Evolutionary conservation across 1,140 invertebrate species (phyloP).

Genomic region (Tribolium castaneum): DNA sequence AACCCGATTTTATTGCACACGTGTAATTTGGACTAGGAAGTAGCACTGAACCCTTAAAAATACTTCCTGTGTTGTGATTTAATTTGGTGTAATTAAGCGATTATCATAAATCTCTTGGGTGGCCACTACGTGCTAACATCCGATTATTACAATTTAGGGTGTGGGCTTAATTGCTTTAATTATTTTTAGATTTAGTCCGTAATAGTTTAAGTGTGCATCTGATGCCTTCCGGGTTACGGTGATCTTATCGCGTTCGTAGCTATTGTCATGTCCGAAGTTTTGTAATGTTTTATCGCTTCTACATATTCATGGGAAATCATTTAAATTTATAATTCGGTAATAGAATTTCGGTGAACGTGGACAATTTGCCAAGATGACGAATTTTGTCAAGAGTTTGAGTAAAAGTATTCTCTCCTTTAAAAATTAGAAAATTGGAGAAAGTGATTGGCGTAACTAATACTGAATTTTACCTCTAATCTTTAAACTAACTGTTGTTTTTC

Average conservation of each 20-base stretch:
- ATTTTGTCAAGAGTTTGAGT: neutral
- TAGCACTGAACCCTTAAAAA: conserved; percentile 5
- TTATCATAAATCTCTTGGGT: conserved; percentile 19
- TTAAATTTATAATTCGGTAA: conserved; percentile 16
- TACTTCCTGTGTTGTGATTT: conserved; percentile 17
- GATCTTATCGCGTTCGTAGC: neutral
- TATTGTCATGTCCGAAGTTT: neutral
- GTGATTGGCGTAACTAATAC: neutral
- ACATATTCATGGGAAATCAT: conserved; percentile 4
- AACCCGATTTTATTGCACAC: conserved; percentile 12
- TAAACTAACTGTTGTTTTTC: neutral
- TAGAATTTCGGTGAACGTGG: neutral
- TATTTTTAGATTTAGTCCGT: neutral
- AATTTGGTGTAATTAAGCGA: conserved; percentile 17
- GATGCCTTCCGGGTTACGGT: neutral
- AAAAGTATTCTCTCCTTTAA: neutral
- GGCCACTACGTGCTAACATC: neutral
- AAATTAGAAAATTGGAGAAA: neutral
- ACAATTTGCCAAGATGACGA: neutral
- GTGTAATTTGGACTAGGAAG: conserved; percentile 16
- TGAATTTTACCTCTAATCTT: too few relatives aligned
- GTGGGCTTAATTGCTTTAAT: conserved; percentile 1
- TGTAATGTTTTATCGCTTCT: conserved; percentile 11
- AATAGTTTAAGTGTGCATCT: neutral
- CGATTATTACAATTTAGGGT: conserved; percentile 4